Evolutionary conservation across 2,888 invertebrate genomes (phyloP).

Genomic region (Cosmia pyralina): DNA sequence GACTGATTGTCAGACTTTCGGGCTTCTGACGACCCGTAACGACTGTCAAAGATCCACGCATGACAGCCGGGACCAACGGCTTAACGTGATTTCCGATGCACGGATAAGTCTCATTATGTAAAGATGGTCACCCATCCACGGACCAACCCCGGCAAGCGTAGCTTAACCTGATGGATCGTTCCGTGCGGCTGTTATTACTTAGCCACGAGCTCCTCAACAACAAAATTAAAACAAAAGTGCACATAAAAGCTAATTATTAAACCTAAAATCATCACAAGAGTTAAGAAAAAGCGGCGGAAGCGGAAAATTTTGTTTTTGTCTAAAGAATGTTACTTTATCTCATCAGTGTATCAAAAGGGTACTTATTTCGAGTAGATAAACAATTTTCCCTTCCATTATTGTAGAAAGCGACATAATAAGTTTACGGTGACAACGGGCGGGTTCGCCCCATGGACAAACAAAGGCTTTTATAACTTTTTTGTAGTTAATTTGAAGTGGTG

Average conservation of each 20-base stretch:
- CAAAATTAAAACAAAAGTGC: neutral
- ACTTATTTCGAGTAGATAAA: conserved; percentile 52
- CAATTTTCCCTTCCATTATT: conserved; percentile 57
- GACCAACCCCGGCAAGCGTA: too few relatives aligned
- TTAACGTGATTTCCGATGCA: too few relatives aligned
- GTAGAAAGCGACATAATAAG: conserved; percentile 58
- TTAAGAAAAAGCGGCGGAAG: too few relatives aligned
- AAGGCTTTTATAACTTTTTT: conserved; percentile 70
- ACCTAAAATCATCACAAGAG: conserved; percentile 6
- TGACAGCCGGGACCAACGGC: too few relatives aligned
- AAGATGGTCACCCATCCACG: too few relatives aligned
- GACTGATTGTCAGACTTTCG: too few relatives aligned
- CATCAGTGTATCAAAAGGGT: conserved; percentile 42
- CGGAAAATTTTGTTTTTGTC: conserved; percentile 16
- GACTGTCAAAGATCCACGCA: too few relatives aligned
- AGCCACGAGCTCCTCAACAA: too few relatives aligned
- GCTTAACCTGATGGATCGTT: too few relatives aligned
- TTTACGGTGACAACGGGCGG: conserved; percentile 54
- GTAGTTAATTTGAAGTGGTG: conserved; percentile 70
- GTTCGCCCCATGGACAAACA: conserved; percentile 62
- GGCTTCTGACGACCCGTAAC: too few relatives aligned
- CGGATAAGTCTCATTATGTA: too few relatives aligned
- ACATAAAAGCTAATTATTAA: conserved; percentile 5
- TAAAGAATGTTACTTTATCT: conserved; percentile 39
- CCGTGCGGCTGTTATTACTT: too few relatives aligned